Conservation (phyloP, 1,140 invertebrate genomes). For the Hesperophylax magnus region DNA sequence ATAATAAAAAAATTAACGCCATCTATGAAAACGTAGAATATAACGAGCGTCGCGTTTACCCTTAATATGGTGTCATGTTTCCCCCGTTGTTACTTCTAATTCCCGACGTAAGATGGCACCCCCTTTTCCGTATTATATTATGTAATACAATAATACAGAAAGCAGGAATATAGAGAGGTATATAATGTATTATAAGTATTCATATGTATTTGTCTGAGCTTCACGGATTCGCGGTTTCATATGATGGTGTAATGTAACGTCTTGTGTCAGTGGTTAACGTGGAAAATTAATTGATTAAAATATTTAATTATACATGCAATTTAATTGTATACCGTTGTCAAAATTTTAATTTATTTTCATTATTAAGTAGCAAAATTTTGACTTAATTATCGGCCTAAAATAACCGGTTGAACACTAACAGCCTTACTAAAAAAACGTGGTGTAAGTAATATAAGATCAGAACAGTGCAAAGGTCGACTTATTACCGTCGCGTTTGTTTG, state of each 20-base stretch:
- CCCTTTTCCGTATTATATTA: neutral
- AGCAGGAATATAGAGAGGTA: too few relatives aligned
- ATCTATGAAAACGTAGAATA: too few relatives aligned
- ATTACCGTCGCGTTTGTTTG: too few relatives aligned
- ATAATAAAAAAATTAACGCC: too few relatives aligned
- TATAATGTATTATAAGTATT: slow-evolving; percentile 4
- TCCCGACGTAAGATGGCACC: neutral
- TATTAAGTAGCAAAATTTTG: neutral
- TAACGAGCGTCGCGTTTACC: too few relatives aligned
- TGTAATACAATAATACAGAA: neutral
- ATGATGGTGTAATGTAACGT: neutral
- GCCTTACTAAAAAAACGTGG: too few relatives aligned
- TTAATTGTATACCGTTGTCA: neutral
- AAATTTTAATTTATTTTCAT: neutral
- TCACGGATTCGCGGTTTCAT: slow-evolving; percentile 37
- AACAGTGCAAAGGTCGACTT: too few relatives aligned
- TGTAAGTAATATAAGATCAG: too few relatives aligned
- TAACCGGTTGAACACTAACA: too few relatives aligned
- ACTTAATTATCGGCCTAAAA: too few relatives aligned
- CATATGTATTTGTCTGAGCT: slow-evolving; percentile 16
- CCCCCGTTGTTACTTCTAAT: neutral
- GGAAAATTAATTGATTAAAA: neutral
- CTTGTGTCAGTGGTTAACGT: neutral
- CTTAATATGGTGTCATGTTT: slow-evolving; percentile 12
- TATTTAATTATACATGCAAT: neutral